Conservation (phyloP, 2,888 invertebrate genomes). For the Neoascia interrupta region DNA sequence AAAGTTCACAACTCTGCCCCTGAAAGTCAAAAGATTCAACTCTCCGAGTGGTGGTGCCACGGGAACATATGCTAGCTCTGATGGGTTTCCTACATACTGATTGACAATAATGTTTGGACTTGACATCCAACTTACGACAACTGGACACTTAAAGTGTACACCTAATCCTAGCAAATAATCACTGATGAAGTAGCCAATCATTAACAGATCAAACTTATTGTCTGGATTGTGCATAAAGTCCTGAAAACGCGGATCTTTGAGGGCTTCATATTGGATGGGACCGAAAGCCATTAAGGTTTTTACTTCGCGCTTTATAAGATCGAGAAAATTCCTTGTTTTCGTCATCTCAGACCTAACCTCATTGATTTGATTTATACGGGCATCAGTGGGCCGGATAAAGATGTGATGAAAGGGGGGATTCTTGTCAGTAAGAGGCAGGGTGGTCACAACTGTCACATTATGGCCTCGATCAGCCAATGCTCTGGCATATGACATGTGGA, state of each 20-base stretch:
- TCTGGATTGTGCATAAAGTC: conserved; percentile 74
- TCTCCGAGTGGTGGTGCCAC: neutral
- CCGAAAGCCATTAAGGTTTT: neutral
- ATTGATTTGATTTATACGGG: neutral
- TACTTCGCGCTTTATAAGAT: neutral
- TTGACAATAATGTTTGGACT: neutral
- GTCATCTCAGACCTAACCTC: conserved; percentile 47
- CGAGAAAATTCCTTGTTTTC: conserved; percentile 67
- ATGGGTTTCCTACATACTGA: conserved; percentile 32
- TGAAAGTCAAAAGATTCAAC: conserved; percentile 70
- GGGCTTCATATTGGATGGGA: conserved; percentile 72
- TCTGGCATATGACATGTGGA: conserved; percentile 76
- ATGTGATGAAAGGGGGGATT: conserved; percentile 74
- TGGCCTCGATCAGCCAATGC: conserved; percentile 76
- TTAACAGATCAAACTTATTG: conserved; percentile 71
- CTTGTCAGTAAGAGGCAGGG: conserved; percentile 71
- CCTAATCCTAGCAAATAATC: conserved; percentile 75
- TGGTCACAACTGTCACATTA: conserved; percentile 76
- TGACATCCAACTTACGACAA: conserved; percentile 46
- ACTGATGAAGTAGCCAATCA: conserved; percentile 53
- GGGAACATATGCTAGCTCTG: conserved; percentile 35
- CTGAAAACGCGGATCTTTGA: conserved; percentile 74
- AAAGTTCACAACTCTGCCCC: conserved; percentile 61
- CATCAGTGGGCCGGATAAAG: conserved; percentile 71
- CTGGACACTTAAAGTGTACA: conserved; percentile 75